Conservation (phyloP, 2,797 vertebrate genomes). For the Threskiornis aethiopicus region DNA sequence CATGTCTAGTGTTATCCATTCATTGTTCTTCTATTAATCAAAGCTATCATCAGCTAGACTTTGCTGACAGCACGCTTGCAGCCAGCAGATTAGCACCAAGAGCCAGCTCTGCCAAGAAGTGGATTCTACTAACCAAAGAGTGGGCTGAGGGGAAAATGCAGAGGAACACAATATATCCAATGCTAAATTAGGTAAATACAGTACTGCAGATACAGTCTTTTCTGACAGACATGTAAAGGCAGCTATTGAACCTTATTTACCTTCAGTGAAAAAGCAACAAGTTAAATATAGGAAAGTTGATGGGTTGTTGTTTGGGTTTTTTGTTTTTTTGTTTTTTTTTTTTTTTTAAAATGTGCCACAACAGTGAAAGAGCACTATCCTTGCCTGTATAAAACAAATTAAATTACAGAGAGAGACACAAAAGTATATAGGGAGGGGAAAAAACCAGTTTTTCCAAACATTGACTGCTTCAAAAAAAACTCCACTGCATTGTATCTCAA, state of each 20-base stretch:
- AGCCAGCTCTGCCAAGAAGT: not conserved
- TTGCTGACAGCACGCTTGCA: not conserved
- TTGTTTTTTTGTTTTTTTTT: not conserved
- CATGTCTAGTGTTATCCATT: not conserved
- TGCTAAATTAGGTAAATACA: not conserved
- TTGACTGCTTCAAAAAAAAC: not conserved
- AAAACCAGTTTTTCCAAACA: not conserved
- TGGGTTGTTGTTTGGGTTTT: too few species aligned
- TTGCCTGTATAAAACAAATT: not conserved
- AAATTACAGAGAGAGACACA: not conserved
- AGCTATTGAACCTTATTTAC: not conserved
- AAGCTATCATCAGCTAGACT: not conserved
- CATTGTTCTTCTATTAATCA: not conserved
- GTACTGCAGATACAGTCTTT: not conserved
- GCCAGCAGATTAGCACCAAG: not conserved
- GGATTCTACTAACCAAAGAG: not conserved
- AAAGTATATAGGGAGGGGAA: accelerated
- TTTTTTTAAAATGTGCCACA: not conserved
- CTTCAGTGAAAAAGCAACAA: not conserved
- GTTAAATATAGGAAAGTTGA: not conserved
- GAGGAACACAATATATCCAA: not conserved
- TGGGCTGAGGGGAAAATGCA: not conserved
- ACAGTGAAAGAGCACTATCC: not conserved
- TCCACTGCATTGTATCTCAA: not conserved
- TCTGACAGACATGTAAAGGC: not conserved